phyloP scores from a whole-genome alignment of 2,113 vertebrate species.

The Oxygymnocypris stewartii region DNA sequence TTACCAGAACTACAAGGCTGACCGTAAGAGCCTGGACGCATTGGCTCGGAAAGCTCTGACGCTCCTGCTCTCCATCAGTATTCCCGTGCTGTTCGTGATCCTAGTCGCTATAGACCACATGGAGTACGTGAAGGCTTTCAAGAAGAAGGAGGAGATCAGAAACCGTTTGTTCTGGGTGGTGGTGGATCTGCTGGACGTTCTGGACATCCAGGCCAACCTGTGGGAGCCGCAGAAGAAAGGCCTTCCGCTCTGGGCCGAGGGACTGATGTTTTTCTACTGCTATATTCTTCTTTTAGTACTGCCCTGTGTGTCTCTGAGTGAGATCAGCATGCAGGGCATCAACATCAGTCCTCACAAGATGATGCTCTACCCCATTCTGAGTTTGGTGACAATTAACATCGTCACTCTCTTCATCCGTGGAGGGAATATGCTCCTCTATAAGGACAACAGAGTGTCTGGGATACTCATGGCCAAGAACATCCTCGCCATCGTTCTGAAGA shows the following conservation, averaged over 20 bases:
- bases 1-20: constrained; percentile 82
- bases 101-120: constrained; percentile 79
- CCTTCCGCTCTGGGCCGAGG: constrained; percentile 78
- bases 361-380: constrained; percentile 81
- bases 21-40: constrained; percentile 76
- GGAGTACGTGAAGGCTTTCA: constrained; percentile 79
- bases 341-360: constrained; percentile 82
- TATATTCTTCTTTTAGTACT: constrained; percentile 80
- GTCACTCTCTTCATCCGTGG: constrained; percentile 79
- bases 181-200: constrained; percentile 77
- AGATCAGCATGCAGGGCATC: constrained; percentile 82
- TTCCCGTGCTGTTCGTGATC: constrained; percentile 74
- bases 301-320: constrained; percentile 79
- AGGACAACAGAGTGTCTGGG: constrained; percentile 74
- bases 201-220: constrained; percentile 81
- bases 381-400: constrained; percentile 78
- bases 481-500: constrained; percentile 77
- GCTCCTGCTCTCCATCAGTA: constrained; percentile 73
- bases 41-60: constrained; percentile 77
- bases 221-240: constrained; percentile 82
- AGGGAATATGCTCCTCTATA: constrained; percentile 78
- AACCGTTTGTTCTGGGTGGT: constrained; percentile 82
- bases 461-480: constrained; percentile 80
- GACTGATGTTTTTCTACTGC: constrained; percentile 82
- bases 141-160: constrained; percentile 78